Evolutionary conservation across 2,113 vertebrate species (phyloP).

Genomic region (Paradisaea rubra): DNA sequence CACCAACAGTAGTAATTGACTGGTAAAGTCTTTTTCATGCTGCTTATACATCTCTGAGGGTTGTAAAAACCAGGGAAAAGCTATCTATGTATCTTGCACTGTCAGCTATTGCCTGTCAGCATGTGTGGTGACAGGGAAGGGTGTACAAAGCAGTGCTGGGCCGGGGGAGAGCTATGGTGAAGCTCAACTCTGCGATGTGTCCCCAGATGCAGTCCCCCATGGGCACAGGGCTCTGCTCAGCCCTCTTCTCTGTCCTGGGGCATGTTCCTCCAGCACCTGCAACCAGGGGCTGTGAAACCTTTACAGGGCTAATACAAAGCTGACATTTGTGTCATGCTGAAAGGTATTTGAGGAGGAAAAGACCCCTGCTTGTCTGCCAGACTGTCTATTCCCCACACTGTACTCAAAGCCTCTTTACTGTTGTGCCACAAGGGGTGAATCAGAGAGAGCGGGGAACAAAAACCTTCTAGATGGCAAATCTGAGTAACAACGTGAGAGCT

Average conservation of each 20-base stretch:
- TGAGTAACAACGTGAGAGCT: neutral
- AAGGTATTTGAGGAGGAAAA: neutral
- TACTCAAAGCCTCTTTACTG: conserved; percentile 13
- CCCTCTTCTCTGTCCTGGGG: neutral
- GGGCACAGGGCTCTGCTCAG: neutral
- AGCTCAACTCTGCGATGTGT: accelerated
- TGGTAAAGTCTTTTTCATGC: neutral
- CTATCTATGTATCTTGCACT: neutral
- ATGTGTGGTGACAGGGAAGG: neutral
- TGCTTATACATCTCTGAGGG: neutral
- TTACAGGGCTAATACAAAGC: neutral
- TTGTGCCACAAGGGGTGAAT: neutral
- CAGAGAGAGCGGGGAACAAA: neutral
- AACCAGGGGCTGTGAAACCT: neutral
- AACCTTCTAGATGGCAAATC: neutral
- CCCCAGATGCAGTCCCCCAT: neutral
- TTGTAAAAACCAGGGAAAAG: neutral
- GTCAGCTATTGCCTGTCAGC: neutral
- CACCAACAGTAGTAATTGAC: neutral
- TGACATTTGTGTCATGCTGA: neutral
- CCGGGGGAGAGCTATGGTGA: accelerated
- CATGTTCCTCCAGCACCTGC: neutral
- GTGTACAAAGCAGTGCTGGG: neutral
- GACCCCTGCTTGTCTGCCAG: conserved; percentile 2
- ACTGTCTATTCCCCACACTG: neutral